Base-by-base conservation (phyloP, 2,888 invertebrate genomes). In the Sinotaia quadrata region DNA sequence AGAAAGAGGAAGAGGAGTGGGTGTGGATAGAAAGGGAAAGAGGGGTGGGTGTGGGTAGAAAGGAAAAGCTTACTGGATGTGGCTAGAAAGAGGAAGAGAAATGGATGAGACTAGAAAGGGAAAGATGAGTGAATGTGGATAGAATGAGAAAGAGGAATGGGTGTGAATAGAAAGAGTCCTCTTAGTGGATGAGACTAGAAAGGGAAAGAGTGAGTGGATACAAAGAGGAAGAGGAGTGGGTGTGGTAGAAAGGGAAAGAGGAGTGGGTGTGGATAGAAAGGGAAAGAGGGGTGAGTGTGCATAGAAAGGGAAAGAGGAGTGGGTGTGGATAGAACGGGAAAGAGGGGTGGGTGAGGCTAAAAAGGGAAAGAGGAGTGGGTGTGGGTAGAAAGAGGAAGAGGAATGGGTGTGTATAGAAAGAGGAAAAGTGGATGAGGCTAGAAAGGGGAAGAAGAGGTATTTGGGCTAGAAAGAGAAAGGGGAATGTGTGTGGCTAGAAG, bases 61-160 rank as follows among this genome's bases (percentile, higher is more conserved):
- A 49, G 49, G 24, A 24, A 49, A n/a, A n/a, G n/a, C n/a, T n/a
- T n/a, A n/a, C n/a, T n/a, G n/a, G n/a, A n/a, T n/a, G n/a, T n/a
- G n/a, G n/a, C n/a, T n/a, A n/a, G n/a, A n/a, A 24, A 49, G 49
- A 49, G 49, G 24, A 24, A 49, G 49, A 49, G 49, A 49, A 24
- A 49, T n/a, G 24, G 49, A 49, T 1, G 8, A 7, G 24, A 7
- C 24, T 24, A 5, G 49, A 2, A 24, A 49, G 18, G 8, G 49
- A 49, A 7, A 12, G 12, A 49, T 24, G 24, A 7, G n/a, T 18
- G 49, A 12, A 18, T 1, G 18, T 31, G 34, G 54, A 56, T n/a
- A 56, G 31, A 56, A 34, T 33, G 54, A 56, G 54, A 31, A n/a
- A 56, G 54, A 31, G 31, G n/a, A n/a, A n/a, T n/a, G n/a, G n/a